These are phyloP conservation scores for Corythucha ciliata DNA, from an alignment of 2,888 invertebrate genomes.

Conservation along the genomic window DNA sequence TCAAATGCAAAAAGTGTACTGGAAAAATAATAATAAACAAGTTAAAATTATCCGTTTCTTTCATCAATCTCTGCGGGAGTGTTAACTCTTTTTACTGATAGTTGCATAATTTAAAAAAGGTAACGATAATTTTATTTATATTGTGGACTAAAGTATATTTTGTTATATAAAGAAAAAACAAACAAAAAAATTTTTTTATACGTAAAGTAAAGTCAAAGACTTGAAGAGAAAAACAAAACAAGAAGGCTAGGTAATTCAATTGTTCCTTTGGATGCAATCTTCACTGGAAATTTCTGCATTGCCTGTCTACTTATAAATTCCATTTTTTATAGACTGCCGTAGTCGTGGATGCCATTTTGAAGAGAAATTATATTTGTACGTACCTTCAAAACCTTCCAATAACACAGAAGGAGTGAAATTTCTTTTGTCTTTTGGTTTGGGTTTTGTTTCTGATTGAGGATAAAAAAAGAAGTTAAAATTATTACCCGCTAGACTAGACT, in stretches of 20 bases:
- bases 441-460: conserved; percentile 11
- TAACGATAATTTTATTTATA: conserved; percentile 19
- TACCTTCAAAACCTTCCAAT: conserved; percentile 23
- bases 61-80: conserved; percentile 9
- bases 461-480: conserved; percentile 18
- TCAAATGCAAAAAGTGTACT: too few relatives aligned
- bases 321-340: conserved; percentile 29
- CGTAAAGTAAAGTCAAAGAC: conserved; percentile 20
- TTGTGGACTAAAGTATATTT: conserved; percentile 25
- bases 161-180: conserved; percentile 27
- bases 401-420: too few relatives aligned
- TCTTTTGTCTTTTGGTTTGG: too few relatives aligned
- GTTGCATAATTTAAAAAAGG: neutral
- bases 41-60: conserved; percentile 9
- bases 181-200: conserved; percentile 26
- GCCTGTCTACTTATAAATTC: conserved; percentile 28
- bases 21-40: too few relatives aligned
- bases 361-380: conserved; percentile 26
- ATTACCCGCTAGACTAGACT: conserved; percentile 19
- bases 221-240: conserved; percentile 26
- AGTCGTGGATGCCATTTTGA: conserved; percentile 30
- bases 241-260: conserved; percentile 23
- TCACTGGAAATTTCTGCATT: conserved; percentile 29
- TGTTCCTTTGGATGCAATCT: conserved; percentile 28
- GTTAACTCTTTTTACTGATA: conserved; percentile 25